phyloP scores from a whole-genome alignment of 2,113 vertebrate species.

The Nipponia nippon region DNA sequence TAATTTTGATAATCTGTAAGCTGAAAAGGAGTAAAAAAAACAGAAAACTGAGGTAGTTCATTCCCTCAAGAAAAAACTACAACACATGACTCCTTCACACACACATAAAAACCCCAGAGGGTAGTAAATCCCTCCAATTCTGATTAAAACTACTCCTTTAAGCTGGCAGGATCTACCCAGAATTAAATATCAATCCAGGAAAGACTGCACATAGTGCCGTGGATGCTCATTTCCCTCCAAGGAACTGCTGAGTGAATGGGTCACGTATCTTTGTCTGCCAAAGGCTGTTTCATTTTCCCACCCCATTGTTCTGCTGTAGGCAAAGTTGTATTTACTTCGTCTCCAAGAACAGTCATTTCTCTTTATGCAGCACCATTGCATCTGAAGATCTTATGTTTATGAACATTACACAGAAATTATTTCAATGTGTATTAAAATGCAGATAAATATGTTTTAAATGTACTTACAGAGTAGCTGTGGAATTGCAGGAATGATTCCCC shows the following conservation, averaged over 20 bases:
- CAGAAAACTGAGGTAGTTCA: neutral
- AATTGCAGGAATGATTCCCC: neutral
- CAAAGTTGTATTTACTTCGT: neutral
- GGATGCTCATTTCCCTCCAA: neutral
- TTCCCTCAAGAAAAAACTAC: neutral
- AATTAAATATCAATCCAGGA: neutral
- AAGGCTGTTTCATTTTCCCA: neutral
- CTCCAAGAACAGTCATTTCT: neutral
- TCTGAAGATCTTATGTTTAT: neutral
- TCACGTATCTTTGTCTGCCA: neutral
- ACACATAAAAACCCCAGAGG: neutral
- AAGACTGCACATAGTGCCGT: neutral
- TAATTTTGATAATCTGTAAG: neutral
- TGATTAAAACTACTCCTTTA: constrained; percentile 2
- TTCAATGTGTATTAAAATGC: neutral
- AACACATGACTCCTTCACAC: neutral
- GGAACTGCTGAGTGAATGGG: neutral
- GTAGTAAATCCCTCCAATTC: neutral
- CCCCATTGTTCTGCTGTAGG: neutral
- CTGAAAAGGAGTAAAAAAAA: neutral
- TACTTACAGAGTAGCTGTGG: neutral
- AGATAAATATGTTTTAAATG: neutral
- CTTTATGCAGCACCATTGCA: neutral
- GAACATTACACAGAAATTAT: neutral
- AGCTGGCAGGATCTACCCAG: neutral